Percentiles rank a stretch among this genome's conserved stretches.
These are phyloP conservation scores for Thripadectes ignobilis DNA, from an alignment of 2,797 vertebrate genomes.

Conservation along the genomic window DNA sequence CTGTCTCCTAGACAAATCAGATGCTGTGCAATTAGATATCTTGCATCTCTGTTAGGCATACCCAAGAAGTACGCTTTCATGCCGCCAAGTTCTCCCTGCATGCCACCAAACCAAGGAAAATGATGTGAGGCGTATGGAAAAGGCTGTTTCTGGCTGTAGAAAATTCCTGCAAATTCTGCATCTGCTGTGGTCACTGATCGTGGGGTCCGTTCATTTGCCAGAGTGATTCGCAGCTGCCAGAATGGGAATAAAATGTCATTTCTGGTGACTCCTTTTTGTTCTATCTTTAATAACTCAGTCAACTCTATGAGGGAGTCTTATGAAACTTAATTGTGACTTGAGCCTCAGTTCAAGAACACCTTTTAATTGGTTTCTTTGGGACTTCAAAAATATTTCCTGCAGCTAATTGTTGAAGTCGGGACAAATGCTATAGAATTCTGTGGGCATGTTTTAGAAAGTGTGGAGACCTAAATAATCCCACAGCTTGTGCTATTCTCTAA, in stretches of 20 bases:
- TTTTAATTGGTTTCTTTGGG: constrained; percentile 64
- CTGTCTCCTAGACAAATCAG: background rate
- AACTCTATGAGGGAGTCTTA: background rate
- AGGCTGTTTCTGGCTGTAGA: background rate
- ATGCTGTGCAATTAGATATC: background rate
- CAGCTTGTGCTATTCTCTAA: background rate
- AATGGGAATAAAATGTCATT: background rate
- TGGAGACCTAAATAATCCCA: background rate
- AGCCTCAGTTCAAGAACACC: constrained; percentile 1
- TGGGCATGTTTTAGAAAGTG: background rate
- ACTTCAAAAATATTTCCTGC: constrained; percentile 36
- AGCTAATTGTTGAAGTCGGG: constrained; percentile 18
- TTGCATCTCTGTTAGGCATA: background rate
- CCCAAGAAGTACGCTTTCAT: background rate
- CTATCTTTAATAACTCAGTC: background rate
- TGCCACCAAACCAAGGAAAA: background rate
- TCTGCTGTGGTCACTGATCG: background rate
- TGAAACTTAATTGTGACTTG: constrained; percentile 13
- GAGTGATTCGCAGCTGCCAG: background rate
- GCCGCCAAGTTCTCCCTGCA: background rate
- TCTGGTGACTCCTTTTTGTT: background rate
- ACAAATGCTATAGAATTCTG: background rate
- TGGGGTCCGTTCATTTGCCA: background rate
- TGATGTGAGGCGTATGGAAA: background rate
- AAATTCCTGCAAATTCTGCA: background rate